Percentiles rank a stretch among this genome's conserved stretches.
Evolutionary conservation across 2,797 vertebrate genomes (phyloP).

Genomic region (Ibycter americanus): DNA sequence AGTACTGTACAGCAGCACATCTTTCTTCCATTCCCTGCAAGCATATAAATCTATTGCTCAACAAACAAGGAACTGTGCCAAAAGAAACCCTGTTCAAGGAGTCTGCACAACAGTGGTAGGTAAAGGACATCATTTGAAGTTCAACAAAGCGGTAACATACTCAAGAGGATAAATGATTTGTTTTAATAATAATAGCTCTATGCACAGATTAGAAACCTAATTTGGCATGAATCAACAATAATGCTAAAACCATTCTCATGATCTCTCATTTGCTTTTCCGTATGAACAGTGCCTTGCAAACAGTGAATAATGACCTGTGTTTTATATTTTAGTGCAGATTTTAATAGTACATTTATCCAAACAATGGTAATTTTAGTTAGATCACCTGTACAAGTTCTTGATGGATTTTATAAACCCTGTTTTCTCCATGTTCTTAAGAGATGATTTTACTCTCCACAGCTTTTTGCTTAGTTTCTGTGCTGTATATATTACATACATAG

Average conservation of each 20-base stretch:
- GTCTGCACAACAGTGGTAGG: background rate
- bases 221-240: constrained; percentile 31
- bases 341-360: background rate
- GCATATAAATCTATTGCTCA: background rate
- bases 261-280: constrained; percentile 28
- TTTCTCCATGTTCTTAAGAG: background rate
- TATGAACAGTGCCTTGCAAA: constrained; percentile 15
- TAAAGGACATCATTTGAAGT: background rate
- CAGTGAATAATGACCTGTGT: background rate
- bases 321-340: background rate
- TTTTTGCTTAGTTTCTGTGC: background rate
- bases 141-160: background rate
- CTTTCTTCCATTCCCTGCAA: constrained; percentile 9
- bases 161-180: constrained; percentile 2
- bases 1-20: background rate
- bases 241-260: background rate
- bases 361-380: background rate
- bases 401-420: background rate
- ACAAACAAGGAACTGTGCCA: background rate
- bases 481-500: background rate
- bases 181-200: constrained; percentile 38
- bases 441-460: background rate
- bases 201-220: constrained; percentile 38
- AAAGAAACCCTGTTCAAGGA: background rate
- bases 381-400: background rate